A percentile compares a stretch with the other conserved stretches of the same genome.
Conservation (phyloP, 2,888 invertebrate genomes). For the Nyleta sp. region DNA sequence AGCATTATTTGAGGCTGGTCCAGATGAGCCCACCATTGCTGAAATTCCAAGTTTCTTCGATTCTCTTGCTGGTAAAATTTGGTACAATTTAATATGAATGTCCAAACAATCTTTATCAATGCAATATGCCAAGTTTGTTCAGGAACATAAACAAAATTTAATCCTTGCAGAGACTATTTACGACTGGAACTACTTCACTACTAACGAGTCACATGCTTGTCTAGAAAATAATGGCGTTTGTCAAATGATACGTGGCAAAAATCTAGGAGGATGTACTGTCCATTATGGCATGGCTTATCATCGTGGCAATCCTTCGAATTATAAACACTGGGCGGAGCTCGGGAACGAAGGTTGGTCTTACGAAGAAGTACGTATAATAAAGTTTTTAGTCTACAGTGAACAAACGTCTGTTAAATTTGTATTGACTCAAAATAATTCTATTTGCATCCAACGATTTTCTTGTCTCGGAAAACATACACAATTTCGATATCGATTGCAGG, state of each 20-base stretch:
- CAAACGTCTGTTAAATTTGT: too few relatives aligned
- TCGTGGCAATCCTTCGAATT: slow-evolving; percentile 89
- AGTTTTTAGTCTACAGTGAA: too few relatives aligned
- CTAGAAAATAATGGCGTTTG: slow-evolving; percentile 83
- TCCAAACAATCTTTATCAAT: too few relatives aligned
- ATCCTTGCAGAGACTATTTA: slow-evolving; percentile 81
- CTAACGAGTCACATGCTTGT: slow-evolving; percentile 86
- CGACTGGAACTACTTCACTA: slow-evolving; percentile 87
- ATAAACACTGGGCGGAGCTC: slow-evolving; percentile 88
- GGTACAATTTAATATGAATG: neutral
- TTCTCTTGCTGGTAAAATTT: slow-evolving; percentile 71
- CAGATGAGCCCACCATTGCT: slow-evolving; percentile 86
- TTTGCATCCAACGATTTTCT: too few relatives aligned
- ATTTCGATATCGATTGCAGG: slow-evolving; percentile 79
- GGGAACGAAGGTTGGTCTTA: slow-evolving; percentile 91
- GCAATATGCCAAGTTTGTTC: too few relatives aligned
- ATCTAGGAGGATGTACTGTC: slow-evolving; percentile 87
- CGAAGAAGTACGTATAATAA: slow-evolving; percentile 83
- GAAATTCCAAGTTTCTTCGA: slow-evolving; percentile 75
- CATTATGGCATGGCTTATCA: slow-evolving; percentile 94
- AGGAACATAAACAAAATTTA: neutral
- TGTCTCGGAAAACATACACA: too few relatives aligned
- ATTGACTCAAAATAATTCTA: too few relatives aligned
- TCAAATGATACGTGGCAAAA: slow-evolving; percentile 88
- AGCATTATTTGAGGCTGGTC: slow-evolving; percentile 87